Conservation (phyloP, 2,888 invertebrate genomes). For the Nemotelus pantherinus region DNA sequence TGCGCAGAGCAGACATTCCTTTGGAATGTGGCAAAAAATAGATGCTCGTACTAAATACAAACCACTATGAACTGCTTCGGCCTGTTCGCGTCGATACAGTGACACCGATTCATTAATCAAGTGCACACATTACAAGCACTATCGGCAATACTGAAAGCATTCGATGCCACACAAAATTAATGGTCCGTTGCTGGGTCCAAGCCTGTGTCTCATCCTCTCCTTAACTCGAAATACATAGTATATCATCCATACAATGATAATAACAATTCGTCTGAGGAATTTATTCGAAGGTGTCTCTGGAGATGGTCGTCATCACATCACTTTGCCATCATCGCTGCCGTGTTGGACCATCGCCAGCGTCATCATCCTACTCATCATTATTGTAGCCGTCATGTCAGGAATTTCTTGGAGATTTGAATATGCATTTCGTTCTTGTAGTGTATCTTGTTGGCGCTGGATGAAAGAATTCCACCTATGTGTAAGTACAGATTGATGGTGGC, state of each 20-base stretch:
- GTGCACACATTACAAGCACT: constrained; percentile 26
- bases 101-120: constrained; percentile 32
- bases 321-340: background rate
- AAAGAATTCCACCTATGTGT: too few relatives aligned
- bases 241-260: constrained; percentile 2
- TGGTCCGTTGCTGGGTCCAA: background rate
- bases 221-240: too few relatives aligned
- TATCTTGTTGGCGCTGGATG: background rate
- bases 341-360: background rate
- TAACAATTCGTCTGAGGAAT: constrained; percentile 17
- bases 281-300: constrained; percentile 20
- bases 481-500: too few relatives aligned
- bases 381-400: constrained; percentile 14
- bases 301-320: constrained; percentile 9
- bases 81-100: constrained; percentile 1
- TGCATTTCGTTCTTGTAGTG: constrained; percentile 3
- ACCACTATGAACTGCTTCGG: too few relatives aligned
- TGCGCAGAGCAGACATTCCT: too few relatives aligned
- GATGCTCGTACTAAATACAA: too few relatives aligned
- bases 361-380: background rate
- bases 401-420: background rate
- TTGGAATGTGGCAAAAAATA: too few relatives aligned
- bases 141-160: constrained; percentile 20
- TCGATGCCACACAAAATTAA: constrained; percentile 5
- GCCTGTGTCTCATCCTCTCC: background rate